Evolutionary conservation across 1,140 invertebrate genomes (phyloP).

Genomic region (Holotrichia oblita): DNA sequence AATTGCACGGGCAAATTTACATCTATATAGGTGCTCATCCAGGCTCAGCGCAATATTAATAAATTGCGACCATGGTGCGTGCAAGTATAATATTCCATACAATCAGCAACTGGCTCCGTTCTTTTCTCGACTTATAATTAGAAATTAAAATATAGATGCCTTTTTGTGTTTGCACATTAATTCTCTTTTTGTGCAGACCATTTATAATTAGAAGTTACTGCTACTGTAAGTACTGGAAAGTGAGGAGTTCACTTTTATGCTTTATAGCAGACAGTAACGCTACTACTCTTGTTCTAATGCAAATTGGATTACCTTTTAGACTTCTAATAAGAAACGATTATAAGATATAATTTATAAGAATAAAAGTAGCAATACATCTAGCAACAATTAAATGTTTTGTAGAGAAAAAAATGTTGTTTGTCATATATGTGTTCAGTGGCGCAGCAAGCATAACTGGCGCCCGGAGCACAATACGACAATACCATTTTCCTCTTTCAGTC

Average conservation of each 20-base stretch:
- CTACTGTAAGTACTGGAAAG: background rate
- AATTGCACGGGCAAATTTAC: slow-evolving; percentile 28
- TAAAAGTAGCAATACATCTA: no score
- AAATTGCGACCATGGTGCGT: slow-evolving; percentile 14
- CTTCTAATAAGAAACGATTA: no score
- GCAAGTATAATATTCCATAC: slow-evolving; percentile 3
- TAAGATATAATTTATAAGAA: no score
- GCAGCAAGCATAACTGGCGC: no score
- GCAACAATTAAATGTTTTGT: no score
- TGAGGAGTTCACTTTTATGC: background rate
- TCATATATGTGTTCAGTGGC: no score
- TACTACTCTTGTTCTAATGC: no score
- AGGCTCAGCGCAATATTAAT: slow-evolving; percentile 10
- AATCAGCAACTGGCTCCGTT: background rate
- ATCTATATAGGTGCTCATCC: slow-evolving; percentile 15
- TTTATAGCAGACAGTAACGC: background rate
- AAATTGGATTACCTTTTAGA: no score
- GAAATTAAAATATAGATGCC: background rate
- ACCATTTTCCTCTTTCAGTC: no score
- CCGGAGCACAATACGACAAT: no score
- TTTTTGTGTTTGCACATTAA: background rate
- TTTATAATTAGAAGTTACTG: background rate
- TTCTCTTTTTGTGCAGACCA: background rate
- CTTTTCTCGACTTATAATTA: background rate
- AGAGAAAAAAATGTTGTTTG: no score